Conservation (phyloP, 2,113 vertebrate species). For the Nycticorax nycticorax region DNA sequence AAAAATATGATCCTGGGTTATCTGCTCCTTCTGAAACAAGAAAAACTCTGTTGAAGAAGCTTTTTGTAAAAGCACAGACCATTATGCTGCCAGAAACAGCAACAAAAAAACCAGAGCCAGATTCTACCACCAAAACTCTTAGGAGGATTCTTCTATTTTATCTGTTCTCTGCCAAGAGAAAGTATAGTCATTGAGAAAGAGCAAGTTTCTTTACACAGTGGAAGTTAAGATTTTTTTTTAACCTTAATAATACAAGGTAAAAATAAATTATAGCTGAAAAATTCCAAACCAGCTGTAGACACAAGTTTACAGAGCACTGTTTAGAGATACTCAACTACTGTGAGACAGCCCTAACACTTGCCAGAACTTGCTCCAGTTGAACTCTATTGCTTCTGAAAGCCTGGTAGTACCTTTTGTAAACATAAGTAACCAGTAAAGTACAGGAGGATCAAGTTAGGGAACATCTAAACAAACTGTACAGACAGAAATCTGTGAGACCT, state of each 20-base stretch:
- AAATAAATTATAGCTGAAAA: neutral
- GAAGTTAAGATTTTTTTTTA: neutral
- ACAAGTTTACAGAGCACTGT: neutral
- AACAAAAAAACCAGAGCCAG: neutral
- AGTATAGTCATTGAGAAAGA: neutral
- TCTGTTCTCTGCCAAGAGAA: neutral
- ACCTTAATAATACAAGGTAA: neutral
- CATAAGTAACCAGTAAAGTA: neutral
- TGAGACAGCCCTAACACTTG: neutral
- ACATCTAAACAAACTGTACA: neutral
- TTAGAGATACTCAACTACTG: neutral
- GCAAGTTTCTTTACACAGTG: neutral
- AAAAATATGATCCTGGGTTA: neutral
- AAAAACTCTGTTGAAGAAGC: neutral
- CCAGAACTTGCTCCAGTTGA: neutral
- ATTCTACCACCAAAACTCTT: slow-evolving; percentile 8
- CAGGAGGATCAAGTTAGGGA: neutral
- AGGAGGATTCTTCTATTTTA: neutral
- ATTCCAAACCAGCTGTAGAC: neutral
- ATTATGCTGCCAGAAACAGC: neutral
- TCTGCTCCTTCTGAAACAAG: neutral
- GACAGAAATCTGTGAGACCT: neutral
- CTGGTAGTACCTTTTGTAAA: neutral
- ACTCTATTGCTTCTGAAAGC: neutral
- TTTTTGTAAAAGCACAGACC: neutral